A percentile compares a stretch with the other conserved stretches of the same genome.
phyloP scores from a whole-genome alignment of 2,113 vertebrate species.

The Prunella fulvescens region DNA sequence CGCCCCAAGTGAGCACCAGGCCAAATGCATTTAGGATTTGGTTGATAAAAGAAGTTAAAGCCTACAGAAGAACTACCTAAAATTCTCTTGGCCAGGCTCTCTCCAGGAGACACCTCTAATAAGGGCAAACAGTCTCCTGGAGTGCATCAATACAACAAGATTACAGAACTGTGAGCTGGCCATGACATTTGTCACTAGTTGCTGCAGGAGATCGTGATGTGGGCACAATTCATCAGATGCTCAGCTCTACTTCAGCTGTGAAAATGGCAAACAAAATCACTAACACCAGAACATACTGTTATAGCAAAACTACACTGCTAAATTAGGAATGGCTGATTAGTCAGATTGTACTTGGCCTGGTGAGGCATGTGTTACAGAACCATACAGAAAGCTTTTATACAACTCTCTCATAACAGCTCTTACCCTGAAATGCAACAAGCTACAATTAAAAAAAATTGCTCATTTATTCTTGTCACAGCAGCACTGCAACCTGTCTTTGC shows the following conservation, averaged over 20 bases:
- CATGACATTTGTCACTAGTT: background rate
- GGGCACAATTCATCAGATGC: background rate
- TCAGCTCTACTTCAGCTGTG: background rate
- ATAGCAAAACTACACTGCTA: background rate
- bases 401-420: background rate
- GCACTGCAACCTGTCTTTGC: background rate
- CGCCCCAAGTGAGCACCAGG: background rate
- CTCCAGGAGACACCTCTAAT: background rate
- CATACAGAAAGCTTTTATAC: background rate
- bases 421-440: background rate
- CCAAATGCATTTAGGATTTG: background rate
- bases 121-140: background rate
- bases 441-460: background rate
- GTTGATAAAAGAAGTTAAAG: background rate
- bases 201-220: background rate
- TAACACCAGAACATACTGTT: background rate
- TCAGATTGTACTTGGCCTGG: background rate
- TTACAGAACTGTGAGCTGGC: background rate
- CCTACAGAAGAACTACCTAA: background rate
- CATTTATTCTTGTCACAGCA: background rate
- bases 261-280: slow-evolving; percentile 7
- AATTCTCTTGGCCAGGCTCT: background rate
- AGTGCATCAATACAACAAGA: background rate
- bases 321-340: background rate
- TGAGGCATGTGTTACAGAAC: background rate